A percentile compares a stretch with the other conserved stretches of the same genome.
Conservation (phyloP, 2,888 invertebrate genomes). For the Globia sparganii region DNA sequence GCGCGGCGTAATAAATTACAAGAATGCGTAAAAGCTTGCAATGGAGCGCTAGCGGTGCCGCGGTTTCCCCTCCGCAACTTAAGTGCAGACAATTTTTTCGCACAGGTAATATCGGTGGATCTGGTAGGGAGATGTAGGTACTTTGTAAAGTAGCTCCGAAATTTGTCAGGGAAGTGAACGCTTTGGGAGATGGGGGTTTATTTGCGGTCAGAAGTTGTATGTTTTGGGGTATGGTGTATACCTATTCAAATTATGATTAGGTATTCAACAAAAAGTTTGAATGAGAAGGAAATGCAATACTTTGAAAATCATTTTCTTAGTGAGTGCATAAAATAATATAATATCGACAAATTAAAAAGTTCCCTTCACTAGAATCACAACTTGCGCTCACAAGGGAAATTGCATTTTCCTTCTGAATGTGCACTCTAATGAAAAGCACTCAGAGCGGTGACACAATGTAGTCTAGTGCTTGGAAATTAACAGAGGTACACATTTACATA, state of each 20-base stretch:
- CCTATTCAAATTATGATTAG: not conserved
- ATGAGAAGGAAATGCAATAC: not conserved
- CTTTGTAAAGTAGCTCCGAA: slow-evolving; percentile 42
- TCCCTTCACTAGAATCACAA: slow-evolving; percentile 70
- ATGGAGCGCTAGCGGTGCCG: slow-evolving; percentile 65
- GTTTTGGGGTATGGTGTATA: not conserved
- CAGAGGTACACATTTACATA: slow-evolving; percentile 72
- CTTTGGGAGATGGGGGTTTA: slow-evolving; percentile 8
- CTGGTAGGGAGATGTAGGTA: slow-evolving; percentile 36
- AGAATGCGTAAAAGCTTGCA: slow-evolving; percentile 78
- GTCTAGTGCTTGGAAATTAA: slow-evolving; percentile 80
- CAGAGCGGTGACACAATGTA: slow-evolving; percentile 78
- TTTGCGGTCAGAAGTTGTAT: not conserved
- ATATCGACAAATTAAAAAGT: slow-evolving; percentile 50
- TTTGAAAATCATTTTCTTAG: not conserved
- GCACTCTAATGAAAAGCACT: slow-evolving; percentile 84
- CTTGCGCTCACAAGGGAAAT: slow-evolving; percentile 78
- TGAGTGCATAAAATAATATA: slow-evolving; percentile 2
- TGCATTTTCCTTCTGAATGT: slow-evolving; percentile 81
- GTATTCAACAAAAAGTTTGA: not conserved
- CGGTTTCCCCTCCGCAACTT: slow-evolving; percentile 65
- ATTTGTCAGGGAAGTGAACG: slow-evolving; percentile 26
- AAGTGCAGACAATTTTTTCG: slow-evolving; percentile 69
- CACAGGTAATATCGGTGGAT: slow-evolving; percentile 64
- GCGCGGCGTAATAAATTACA: slow-evolving; percentile 80